Base-by-base conservation (phyloP, 2,797 vertebrate genomes). In the Phrynocephalus vlangalii region DNA sequence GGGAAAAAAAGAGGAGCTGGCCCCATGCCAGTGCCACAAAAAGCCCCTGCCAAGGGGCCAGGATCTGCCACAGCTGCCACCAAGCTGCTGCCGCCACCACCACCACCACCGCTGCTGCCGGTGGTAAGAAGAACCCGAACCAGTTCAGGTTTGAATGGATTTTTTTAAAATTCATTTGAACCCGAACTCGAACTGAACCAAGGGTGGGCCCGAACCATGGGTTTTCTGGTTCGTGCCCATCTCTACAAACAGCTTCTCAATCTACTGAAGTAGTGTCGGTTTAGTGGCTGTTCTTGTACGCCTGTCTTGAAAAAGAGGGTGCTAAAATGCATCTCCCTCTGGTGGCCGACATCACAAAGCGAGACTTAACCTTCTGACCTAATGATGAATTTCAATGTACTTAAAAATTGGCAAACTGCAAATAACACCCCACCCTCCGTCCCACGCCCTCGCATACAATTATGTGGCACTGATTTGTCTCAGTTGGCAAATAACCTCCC, bases 321-420 rank as follows among this genome's bases (percentile, higher is more conserved):
- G 85, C 24, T n/a, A 85, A 82, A 85, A 77, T 85, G 72, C 7
- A 24, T 82, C 88, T 73, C 86, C 89, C 82, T 79, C 89, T 88
- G 33, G 89, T 82, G 85, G 91, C 75, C 84, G 52, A 66, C 30
- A 33, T 71, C 63, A 85, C 76, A 80, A 50, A 68, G 1, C 63
- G 38, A 77, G 50, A 72, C 15, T 18, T 86, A 75, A 72, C 60
- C 79, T 66, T 67, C 68, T 22, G 22, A 70, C 60, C 75, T 24
- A 84, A 48, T 11, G 5, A 52, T 16, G 6, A 63, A 76, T 73
- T 75, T 76, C 63, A 66, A 56, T 76, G 75, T 60, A 50, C 44
- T 52, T 48, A 20, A n/a, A 56, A 28, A 9, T 2, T 24, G 48
- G 10, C 2, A 30, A 67, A 86, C 78, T 87, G 44, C 22, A 68